These are phyloP conservation scores for Drosophila longiperda DNA, from an alignment of 2,888 invertebrate species.

Conservation along the genomic window DNA sequence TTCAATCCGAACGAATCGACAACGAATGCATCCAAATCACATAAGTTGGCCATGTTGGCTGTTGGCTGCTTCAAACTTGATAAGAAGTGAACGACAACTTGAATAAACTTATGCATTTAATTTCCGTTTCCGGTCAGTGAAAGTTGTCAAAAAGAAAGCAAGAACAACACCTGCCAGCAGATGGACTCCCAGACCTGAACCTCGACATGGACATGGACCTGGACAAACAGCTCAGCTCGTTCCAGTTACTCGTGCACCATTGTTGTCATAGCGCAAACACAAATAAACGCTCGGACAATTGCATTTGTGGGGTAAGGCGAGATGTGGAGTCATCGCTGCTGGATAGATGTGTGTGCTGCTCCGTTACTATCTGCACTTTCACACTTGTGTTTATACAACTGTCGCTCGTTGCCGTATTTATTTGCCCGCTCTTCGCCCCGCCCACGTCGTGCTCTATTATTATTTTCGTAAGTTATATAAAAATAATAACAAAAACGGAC, in stretches of 20 bases:
- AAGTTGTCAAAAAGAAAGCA: constrained; percentile 72
- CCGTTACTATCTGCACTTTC: constrained; percentile 77
- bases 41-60: constrained; percentile 2
- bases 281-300: constrained; percentile 66
- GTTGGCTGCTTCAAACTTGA: constrained; percentile 42
- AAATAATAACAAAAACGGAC: constrained; percentile 70
- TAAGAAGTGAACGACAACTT: constrained; percentile 50
- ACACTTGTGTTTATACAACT: constrained; percentile 82
- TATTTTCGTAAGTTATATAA: constrained; percentile 81
- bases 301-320: constrained; percentile 36
- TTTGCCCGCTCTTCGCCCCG: constrained; percentile 41
- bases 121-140: constrained; percentile 80
- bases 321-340: constrained; percentile 24
- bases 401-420: constrained; percentile 67
- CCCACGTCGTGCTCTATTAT: constrained; percentile 66
- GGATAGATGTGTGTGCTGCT: constrained; percentile 13
- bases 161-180: constrained; percentile 58
- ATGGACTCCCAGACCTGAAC: constrained; percentile 22
- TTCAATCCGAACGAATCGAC: neutral
- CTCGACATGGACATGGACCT: neutral
- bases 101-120: constrained; percentile 78
- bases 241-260: constrained; percentile 27
- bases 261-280: constrained; percentile 72
- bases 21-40: constrained; percentile 7
- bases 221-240: constrained; percentile 30